Evolutionary conservation across 2,797 vertebrate genomes (phyloP).

Genomic region (Sebastiscus tertius): DNA sequence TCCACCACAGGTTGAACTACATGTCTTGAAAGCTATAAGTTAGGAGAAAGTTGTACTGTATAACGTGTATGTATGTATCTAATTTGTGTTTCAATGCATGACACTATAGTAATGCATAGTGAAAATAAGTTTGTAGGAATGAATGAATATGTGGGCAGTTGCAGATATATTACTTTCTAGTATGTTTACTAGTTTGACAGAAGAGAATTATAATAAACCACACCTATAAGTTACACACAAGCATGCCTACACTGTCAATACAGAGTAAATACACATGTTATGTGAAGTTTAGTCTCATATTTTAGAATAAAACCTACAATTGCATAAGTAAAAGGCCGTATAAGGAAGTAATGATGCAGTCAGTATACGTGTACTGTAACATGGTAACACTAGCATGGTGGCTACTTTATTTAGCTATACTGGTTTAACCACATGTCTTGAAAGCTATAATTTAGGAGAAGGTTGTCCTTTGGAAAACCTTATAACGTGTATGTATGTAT

Average conservation of each 20-base stretch:
- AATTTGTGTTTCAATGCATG: too few relatives aligned
- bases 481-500: background rate
- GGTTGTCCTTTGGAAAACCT: background rate
- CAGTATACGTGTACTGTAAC: background rate
- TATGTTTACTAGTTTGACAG: too few relatives aligned
- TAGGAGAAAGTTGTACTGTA: background rate
- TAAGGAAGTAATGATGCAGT: background rate
- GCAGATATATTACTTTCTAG: too few relatives aligned
- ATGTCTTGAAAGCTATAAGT: background rate
- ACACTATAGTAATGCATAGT: too few relatives aligned
- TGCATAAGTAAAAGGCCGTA: background rate
- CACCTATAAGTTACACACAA: too few relatives aligned
- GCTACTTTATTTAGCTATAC: background rate
- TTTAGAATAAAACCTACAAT: background rate
- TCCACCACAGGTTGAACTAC: background rate
- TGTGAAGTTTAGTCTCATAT: too few relatives aligned
- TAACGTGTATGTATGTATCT: background rate
- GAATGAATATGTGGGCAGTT: too few relatives aligned
- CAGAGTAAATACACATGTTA: too few relatives aligned
- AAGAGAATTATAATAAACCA: too few relatives aligned
- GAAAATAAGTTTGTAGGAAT: too few relatives aligned
- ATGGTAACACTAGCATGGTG: background rate
- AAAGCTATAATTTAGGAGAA: constrained; percentile 44
- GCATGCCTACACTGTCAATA: too few relatives aligned
- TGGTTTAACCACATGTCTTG: background rate